phyloP scores from a whole-genome alignment of 2,797 vertebrate genomes.

The Alcedo quadribrachys region DNA sequence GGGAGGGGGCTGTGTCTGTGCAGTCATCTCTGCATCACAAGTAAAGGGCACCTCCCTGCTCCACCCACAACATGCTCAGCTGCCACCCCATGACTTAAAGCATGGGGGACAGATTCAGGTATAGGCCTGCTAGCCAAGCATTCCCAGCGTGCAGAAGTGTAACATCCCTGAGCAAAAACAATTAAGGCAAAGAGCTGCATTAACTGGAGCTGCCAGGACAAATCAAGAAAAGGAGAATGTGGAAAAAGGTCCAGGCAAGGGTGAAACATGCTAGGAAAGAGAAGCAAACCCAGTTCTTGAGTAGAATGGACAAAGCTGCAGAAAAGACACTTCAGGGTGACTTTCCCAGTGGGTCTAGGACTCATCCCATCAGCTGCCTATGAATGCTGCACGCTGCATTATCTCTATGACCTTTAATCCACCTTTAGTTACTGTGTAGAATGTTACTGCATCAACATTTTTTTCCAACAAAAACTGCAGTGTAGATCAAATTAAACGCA shows the following conservation, averaged over 20 bases:
- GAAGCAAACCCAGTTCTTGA: not conserved
- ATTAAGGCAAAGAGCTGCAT: not conserved
- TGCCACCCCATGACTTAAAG: not conserved
- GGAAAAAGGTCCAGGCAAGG: not conserved
- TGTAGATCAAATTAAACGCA: slow-evolving; percentile 45
- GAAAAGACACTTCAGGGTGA: not conserved
- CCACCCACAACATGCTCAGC: not conserved
- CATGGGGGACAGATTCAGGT: not conserved
- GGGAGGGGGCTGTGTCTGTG: not conserved
- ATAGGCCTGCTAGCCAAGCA: not conserved
- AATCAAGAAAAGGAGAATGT: not conserved
- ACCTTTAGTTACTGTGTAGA: slow-evolving; percentile 15
- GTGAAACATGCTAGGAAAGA: not conserved
- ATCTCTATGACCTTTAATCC: slow-evolving; percentile 51
- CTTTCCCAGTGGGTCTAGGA: not conserved
- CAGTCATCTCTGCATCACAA: not conserved
- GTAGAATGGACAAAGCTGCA: not conserved
- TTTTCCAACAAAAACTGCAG: slow-evolving; percentile 53
- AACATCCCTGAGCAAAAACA: not conserved
- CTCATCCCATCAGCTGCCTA: not conserved
- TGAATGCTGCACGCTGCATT: slow-evolving; percentile 3
- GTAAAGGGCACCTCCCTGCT: not conserved
- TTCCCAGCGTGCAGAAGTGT: not conserved
- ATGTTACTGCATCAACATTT: slow-evolving; percentile 59
- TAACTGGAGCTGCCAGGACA: not conserved